Evolutionary conservation across 1,140 invertebrate species (phyloP), one percentile per base, ranked within the genome.

Genomic region (Drosophila rhopaloa): DNA sequence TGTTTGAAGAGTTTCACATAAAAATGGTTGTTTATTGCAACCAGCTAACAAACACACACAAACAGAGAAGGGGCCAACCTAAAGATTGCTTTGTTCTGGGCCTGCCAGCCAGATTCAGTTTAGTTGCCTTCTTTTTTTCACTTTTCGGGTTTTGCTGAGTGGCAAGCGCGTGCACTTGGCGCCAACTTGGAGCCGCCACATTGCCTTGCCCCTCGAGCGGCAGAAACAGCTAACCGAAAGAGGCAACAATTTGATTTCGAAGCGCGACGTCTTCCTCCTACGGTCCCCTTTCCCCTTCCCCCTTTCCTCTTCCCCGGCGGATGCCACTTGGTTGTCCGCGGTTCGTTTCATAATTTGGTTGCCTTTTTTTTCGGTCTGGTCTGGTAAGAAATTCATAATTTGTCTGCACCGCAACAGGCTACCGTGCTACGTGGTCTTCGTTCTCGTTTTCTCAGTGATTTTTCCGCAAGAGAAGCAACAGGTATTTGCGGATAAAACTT

Each of bases 131-230:
- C 14, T 50, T 29, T 32, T n/a, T n/a, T 27, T 29, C 27, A 29
- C 41, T 70, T 70, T 67, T 68, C n/a, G 67, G 67, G 37, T 55
- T 71, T 61, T 29, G 43, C 53, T 70, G 67, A 71, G 67, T 71
- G 67, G 65, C 68, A 72, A 71, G 79, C 80, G 80, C 76, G 80
- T 83, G 80, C 79, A 79, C 59, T 71, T 83, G 80, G 80, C 80
- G 80, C 80, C 80, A 83, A 83, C 55, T 53, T 66, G 80, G 60
- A 75, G 70, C 80, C 80, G 71, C 56, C 63, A 54, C 56, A 55
- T 43, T 40, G 57, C 63, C 44, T 55, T 67, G 66, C 68, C 66
- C 68, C 68, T 56, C 37, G 35, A 70, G 67, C 67, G 10, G 16
- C 35, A 46, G 40, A 7, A 48, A 29, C 61, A 58, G 61, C 58